Evolutionary conservation across 2,113 vertebrate genomes (phyloP), one percentile per base, ranked within the genome.

Genomic region (Oncorhynchus mykiss): DNA sequence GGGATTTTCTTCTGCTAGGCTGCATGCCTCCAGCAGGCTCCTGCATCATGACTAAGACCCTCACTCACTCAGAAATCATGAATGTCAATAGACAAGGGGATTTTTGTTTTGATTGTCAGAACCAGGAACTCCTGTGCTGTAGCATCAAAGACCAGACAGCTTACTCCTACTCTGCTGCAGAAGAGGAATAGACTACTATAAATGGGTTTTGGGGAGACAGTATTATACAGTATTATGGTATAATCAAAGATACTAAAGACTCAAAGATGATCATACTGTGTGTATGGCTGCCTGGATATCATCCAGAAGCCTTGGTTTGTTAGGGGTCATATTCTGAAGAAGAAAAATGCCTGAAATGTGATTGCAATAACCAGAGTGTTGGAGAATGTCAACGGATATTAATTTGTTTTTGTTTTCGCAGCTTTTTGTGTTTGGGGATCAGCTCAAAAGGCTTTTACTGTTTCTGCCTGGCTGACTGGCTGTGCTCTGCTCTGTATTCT

Each of bases 341-440:
- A 74, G 69, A 73, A 6, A 3, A 79, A 72, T 80, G 76, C 84
- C 18, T n/a, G 22, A 77, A 71, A 80, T 62, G 20, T 71, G 68
- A 51, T 31, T 64, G 45, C 64, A 76, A 45, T 78, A 24, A 71
- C 71, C 74, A 9, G 72, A 81, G 70, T 34, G 80, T 18, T 78
- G n/a, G 62, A 70, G 7, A 80, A 76, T 25, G 78, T 67, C 54
- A 76, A 24, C 4, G 6, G 16, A 18, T n/a, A 29, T 82, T 85
- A 85, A 87, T 84, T 79, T 78, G 78, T 74, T 71, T 83, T 59
- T 76, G 49, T 29, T 84, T 78, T 85, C 22, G 71, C 67, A 78
- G 74, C 49, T 54, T 83, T 39, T 78, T 81, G 70, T 75, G 59
- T 71, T 77, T 7, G 20, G 20, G 71, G 18, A 77, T 77, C 68